Conservation (phyloP, 1,140 invertebrate species). For the Aphis craccivora region DNA sequence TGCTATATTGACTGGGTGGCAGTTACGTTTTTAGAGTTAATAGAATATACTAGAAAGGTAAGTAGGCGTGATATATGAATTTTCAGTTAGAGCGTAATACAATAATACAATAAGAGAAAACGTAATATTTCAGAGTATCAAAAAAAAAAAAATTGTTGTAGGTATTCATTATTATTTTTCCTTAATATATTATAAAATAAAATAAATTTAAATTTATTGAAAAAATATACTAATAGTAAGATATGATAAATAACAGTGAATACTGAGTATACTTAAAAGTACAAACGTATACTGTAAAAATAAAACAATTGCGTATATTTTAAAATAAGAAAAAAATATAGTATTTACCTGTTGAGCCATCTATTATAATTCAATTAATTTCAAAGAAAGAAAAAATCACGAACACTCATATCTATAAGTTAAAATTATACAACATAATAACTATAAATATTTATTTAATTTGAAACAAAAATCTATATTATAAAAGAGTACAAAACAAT, state of each 20-base stretch:
- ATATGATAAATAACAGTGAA: not conserved
- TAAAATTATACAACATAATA: too few species aligned
- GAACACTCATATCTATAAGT: not conserved
- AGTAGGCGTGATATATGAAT: not conserved
- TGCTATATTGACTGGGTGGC: not conserved
- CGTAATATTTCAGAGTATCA: not conserved
- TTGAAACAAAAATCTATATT: not conserved
- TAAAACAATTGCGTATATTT: not conserved
- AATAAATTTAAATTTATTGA: not conserved
- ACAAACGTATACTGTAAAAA: not conserved
- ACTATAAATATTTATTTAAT: not conserved
- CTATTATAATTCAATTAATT: not conserved
- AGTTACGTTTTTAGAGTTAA: not conserved
- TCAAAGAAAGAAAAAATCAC: not conserved
- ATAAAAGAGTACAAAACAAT: not conserved
- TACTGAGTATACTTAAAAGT: not conserved
- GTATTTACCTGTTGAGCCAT: too few species aligned
- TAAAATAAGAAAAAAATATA: not conserved
- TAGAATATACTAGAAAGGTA: not conserved
- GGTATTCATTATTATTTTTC: not conserved
- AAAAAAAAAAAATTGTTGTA: not conserved
- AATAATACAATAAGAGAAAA: not conserved
- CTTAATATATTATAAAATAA: not conserved
- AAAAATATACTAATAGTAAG: not conserved
- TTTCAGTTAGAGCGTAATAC: not conserved